Percentiles rank a stretch among this genome's conserved stretches.
Evolutionary conservation across 2,797 vertebrate species (phyloP).

Genomic region (Channallabes apus): DNA sequence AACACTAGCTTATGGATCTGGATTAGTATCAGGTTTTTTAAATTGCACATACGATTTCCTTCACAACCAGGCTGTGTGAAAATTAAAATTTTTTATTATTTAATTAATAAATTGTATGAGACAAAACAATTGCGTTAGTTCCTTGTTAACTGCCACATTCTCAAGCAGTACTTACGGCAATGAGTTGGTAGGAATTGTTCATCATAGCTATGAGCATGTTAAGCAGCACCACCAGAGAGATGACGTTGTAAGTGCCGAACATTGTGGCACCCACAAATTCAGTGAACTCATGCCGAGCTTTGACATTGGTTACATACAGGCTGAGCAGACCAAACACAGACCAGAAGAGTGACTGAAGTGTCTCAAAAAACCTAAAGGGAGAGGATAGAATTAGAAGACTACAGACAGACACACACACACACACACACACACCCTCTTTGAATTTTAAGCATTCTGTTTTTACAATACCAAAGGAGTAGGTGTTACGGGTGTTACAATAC

Average conservation of each 20-base stretch:
- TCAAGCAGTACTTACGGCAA: conserved; percentile 81
- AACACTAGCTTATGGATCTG: not conserved
- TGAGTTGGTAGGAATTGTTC: conserved; percentile 99
- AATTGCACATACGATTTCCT: not conserved
- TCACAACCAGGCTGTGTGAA: not conserved
- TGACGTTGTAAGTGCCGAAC: conserved; percentile 97
- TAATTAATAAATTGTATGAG: not conserved
- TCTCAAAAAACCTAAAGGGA: conserved; percentile 83
- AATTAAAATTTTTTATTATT: not conserved
- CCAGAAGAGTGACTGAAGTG: conserved; percentile 97
- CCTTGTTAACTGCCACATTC: not conserved
- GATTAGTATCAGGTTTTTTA: not conserved
- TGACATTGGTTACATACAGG: conserved; percentile 91
- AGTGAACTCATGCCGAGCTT: conserved; percentile 87
- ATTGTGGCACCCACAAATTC: conserved; percentile 96
- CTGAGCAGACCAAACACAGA: conserved; percentile 96
- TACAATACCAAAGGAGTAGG: not conserved
- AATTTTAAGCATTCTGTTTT: not conserved
- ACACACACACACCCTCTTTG: not conserved
- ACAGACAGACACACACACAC: not conserved
- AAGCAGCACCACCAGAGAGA: conserved; percentile 94
- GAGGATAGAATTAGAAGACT: not conserved
- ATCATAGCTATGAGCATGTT: conserved; percentile 99
- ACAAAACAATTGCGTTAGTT: not conserved
- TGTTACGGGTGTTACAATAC: not conserved